phyloP scores from a whole-genome alignment of 1,140 invertebrate genomes.

The Teleogryllus occipitalis region DNA sequence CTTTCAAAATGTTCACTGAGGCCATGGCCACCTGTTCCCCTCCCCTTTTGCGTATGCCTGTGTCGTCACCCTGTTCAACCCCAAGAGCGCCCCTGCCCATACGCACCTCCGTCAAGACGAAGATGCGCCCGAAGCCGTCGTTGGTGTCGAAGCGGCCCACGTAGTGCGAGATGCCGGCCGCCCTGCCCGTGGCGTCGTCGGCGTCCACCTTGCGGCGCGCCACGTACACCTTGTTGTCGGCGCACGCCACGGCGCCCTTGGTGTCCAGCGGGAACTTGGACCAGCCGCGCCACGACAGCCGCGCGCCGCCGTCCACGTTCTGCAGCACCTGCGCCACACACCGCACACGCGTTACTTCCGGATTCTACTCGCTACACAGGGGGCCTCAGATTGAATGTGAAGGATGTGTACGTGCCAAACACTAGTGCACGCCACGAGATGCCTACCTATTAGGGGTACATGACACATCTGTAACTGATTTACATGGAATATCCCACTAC shows the following conservation, averaged over 20 bases:
- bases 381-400: no score
- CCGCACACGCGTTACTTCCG: no score
- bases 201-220: conserved; percentile 36
- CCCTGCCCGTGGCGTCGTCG: conserved; percentile 28
- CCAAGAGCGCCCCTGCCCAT: neutral
- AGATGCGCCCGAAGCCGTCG: conserved; percentile 54
- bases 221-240: conserved; percentile 36
- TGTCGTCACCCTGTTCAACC: no score
- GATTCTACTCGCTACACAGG: no score
- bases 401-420: no score
- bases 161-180: conserved; percentile 43
- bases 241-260: conserved; percentile 49
- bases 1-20: no score
- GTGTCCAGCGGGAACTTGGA: conserved; percentile 51
- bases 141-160: conserved; percentile 57
- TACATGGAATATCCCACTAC: no score
- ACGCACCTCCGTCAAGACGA: conserved; percentile 49
- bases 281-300: conserved; percentile 63
- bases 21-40: no score
- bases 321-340: conserved; percentile 49
- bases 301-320: conserved; percentile 65
- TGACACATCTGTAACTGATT: no score
- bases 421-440: no score
- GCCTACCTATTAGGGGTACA: no score
- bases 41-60: no score